phyloP scores from a whole-genome alignment of 2,888 invertebrate species.

The Synanthedon myopaeformis region DNA sequence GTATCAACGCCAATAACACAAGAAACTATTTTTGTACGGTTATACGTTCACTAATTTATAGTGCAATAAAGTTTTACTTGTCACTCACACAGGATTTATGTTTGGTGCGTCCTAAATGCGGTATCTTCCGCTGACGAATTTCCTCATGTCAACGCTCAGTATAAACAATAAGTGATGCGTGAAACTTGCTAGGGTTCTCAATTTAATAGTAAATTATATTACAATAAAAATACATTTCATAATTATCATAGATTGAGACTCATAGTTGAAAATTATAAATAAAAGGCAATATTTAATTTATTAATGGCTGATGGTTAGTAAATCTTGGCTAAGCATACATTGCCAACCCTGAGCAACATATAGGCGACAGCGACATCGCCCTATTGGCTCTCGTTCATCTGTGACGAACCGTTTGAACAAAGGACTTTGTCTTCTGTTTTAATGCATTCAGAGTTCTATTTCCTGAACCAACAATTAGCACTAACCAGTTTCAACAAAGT shows the following conservation, averaged over 20 bases:
- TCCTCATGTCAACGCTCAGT: slow-evolving; percentile 59
- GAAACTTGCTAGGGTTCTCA: slow-evolving; percentile 2
- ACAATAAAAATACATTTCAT: no score
- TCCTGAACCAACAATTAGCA: slow-evolving; percentile 47
- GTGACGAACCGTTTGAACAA: slow-evolving; percentile 46
- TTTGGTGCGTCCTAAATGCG: slow-evolving; percentile 56
- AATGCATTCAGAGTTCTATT: slow-evolving; percentile 63
- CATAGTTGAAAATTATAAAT: no score
- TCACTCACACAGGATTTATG: slow-evolving; percentile 64
- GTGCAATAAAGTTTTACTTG: slow-evolving; percentile 65
- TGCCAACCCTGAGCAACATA: slow-evolving; percentile 10
- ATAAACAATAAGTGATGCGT: slow-evolving; percentile 37
- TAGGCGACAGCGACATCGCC: slow-evolving; percentile 44
- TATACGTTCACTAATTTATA: slow-evolving; percentile 61
- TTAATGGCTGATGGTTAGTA: no score
- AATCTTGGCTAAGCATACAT: not conserved
- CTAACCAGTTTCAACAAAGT: slow-evolving; percentile 9
- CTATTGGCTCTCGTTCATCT: slow-evolving; percentile 47
- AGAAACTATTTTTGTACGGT: slow-evolving; percentile 49
- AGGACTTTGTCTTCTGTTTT: slow-evolving; percentile 56
- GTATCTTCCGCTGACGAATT: slow-evolving; percentile 65
- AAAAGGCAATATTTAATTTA: no score
- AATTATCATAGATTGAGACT: no score
- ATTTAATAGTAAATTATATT: no score
- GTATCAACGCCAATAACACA: slow-evolving; percentile 46